Conservation (phyloP, 2,888 invertebrate genomes). For the Drosophila yooni region DNA sequence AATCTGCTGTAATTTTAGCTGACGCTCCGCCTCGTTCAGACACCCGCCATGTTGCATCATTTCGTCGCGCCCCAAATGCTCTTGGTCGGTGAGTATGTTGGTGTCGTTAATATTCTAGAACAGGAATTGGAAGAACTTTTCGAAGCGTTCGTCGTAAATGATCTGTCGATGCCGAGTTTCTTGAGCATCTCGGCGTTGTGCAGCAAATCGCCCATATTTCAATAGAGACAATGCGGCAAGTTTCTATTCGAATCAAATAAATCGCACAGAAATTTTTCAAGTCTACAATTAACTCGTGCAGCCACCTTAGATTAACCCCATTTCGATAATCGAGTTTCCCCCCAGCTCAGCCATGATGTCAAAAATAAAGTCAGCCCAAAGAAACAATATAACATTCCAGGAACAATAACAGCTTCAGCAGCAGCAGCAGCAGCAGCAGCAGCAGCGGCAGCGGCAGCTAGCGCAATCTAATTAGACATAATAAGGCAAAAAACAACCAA, state of each 20-base stretch:
- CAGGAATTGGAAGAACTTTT: conserved; percentile 82
- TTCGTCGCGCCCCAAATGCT: conserved; percentile 76
- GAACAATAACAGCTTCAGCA: conserved; percentile 21
- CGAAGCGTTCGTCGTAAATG: conserved; percentile 82
- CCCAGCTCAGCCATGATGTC: conserved; percentile 14
- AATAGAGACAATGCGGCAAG: not conserved
- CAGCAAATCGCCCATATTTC: conserved; percentile 78
- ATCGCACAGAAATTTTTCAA: conserved; percentile 21
- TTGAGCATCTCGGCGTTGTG: conserved; percentile 80
- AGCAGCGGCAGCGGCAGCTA: conserved; percentile 29
- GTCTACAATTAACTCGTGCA: conserved; percentile 37
- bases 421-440: conserved; percentile 13
- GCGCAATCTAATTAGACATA: conserved; percentile 78
- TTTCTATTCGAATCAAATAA: conserved; percentile 16
- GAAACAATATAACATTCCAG: conserved; percentile 45
- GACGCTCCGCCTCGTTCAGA: conserved; percentile 57
- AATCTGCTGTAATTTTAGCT: conserved; percentile 64
- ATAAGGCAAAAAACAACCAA: conserved; percentile 64
- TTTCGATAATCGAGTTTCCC: conserved; percentile 34
- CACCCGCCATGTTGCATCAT: conserved; percentile 64
- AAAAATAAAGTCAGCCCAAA: conserved; percentile 33
- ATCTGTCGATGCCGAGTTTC: conserved; percentile 82
- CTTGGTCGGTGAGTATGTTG: conserved; percentile 81
- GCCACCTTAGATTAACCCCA: conserved; percentile 49
- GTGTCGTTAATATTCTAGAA: conserved; percentile 79